phyloP scores from a whole-genome alignment of 2,888 invertebrate genomes.

The Cantharis nigra region DNA sequence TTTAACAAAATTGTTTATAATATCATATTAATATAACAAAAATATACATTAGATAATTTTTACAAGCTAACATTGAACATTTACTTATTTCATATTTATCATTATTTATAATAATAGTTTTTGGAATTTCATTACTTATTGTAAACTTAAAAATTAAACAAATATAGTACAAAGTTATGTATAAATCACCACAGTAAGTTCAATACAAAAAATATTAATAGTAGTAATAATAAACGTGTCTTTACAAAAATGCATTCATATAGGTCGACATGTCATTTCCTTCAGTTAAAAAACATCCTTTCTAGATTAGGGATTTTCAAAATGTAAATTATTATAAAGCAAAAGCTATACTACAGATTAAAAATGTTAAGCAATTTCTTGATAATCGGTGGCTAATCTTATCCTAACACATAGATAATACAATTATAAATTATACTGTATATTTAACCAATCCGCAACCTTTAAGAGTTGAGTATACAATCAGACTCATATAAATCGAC shows the following conservation, averaged over 20 bases:
- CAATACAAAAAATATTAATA: constrained; percentile 10
- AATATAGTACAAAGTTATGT: constrained; percentile 6
- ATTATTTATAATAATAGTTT: constrained; percentile 12
- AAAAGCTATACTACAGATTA: too few relatives aligned
- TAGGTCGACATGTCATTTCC: background rate
- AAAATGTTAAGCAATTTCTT: too few relatives aligned
- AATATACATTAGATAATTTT: constrained; percentile 14
- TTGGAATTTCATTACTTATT: constrained; percentile 22
- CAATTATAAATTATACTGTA: too few relatives aligned
- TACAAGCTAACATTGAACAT: constrained; percentile 12
- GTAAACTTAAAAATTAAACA: constrained; percentile 8
- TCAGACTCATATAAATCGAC: too few relatives aligned
- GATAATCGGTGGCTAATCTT: too few relatives aligned
- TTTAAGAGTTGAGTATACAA: too few relatives aligned
- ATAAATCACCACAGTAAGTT: constrained; percentile 27
- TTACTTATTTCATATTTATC: background rate
- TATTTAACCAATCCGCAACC: too few relatives aligned
- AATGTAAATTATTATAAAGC: background rate
- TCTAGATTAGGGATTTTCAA: background rate
- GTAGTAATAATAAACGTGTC: background rate
- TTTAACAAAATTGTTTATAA: constrained; percentile 14
- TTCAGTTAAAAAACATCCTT: background rate
- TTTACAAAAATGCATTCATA: constrained; percentile 1
- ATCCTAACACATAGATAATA: too few relatives aligned
- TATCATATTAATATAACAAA: constrained; percentile 19